phyloP scores from a whole-genome alignment of 2,113 vertebrate species.

The Tricholaema leucomelas region DNA sequence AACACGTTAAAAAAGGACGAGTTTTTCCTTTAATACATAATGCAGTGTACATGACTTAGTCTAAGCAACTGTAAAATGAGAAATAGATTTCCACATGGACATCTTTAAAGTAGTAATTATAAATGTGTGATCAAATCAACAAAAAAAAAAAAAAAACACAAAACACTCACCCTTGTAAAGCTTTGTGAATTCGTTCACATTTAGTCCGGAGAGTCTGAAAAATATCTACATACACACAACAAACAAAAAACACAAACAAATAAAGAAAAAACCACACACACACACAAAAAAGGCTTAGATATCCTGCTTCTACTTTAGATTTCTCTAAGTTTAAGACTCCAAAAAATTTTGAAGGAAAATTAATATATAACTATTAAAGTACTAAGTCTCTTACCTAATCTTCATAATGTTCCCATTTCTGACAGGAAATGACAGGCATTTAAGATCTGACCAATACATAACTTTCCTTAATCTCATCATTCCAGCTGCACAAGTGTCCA shows the following conservation, averaged over 20 bases:
- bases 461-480: not conserved
- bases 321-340: not conserved
- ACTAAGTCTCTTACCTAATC: not conserved
- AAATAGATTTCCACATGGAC: not conserved
- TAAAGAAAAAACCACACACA: not conserved
- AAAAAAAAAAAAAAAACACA: not conserved
- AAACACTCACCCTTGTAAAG: slow-evolving; percentile 85
- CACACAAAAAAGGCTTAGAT: not conserved
- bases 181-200: slow-evolving; percentile 82
- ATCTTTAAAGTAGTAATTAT: not conserved
- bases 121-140: not conserved
- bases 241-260: not conserved
- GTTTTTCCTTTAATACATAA: not conserved
- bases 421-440: not conserved
- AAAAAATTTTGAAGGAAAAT: not conserved
- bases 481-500: not conserved
- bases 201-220: slow-evolving; percentile 86
- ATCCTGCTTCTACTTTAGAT: not conserved
- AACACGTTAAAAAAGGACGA: not conserved
- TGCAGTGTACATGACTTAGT: not conserved
- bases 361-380: not conserved
- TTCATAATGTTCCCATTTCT: not conserved
- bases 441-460: not conserved
- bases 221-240: slow-evolving; percentile 75
- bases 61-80: not conserved